Base-by-base conservation (phyloP, 2,888 invertebrate genomes). In the Cenopis cana region DNA sequence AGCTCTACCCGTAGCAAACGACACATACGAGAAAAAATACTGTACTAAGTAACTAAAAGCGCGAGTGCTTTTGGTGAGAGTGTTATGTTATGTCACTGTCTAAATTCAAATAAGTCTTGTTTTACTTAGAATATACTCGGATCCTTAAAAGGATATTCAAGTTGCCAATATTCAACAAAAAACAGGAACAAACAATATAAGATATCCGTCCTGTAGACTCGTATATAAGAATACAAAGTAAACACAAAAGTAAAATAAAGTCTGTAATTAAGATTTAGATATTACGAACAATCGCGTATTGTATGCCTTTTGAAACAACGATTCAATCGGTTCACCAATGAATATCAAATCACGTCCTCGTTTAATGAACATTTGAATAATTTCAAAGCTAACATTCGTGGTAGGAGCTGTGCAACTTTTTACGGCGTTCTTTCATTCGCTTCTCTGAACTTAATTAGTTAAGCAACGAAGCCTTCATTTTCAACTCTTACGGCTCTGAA, bases 381-480 rank as follows among this genome's bases (percentile, higher is more conserved):
- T 56, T 66, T n/a, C 54, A 46, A 56, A 46, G 46, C 20, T 41
- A 41, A 41, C 29, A 55, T 65, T 38, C 55, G n/a, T 46, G 24
- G 41, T 60, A 4, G 56, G 18, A 38, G 11, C 55, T 29, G 18
- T 6, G 20, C 11, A 66, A 36, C 38, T 69, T 65, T 69, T 69
- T 38, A 57, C 24, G 20, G n/a, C 29, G 36, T 3, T 3, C 24
- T 29, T 14, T 29, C 38, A 41, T 64, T 69, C 50, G 64, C 9
- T 57, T 18, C 29, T 6, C 36, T 14, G 41, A 52, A 65, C 59
- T 55, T 71, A 71, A 71, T 71, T 59, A 71, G 66, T 67, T 64
- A 59, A 24, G 57, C 69, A 70, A 49, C 55, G 56, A 18, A 71
- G 71, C 61, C 60, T 67, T 61, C 67, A 71, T 71, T 71, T 67